These are phyloP conservation scores for Pseudoips prasinana DNA, from an alignment of 2,888 invertebrate species.

Conservation along the genomic window DNA sequence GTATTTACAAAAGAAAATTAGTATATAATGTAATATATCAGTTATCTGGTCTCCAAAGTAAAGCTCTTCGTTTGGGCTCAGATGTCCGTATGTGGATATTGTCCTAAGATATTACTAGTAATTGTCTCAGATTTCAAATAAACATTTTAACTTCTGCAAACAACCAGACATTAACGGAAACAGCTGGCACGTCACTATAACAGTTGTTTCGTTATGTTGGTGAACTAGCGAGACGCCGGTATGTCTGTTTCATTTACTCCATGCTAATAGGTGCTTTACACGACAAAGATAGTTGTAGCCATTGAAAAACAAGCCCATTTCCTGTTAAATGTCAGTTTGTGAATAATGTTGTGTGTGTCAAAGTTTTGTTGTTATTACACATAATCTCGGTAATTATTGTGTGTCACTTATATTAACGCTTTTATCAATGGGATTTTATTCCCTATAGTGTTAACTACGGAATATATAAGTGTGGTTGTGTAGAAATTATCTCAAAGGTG, in stretches of 20 bases:
- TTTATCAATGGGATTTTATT: slow-evolving; percentile 61
- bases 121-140: no score
- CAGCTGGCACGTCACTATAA: slow-evolving; percentile 47
- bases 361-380: slow-evolving; percentile 76
- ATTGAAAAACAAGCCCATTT: slow-evolving; percentile 35
- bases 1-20: no score
- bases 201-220: slow-evolving; percentile 21
- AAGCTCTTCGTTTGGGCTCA: no score
- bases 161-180: slow-evolving; percentile 29
- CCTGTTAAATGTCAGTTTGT: slow-evolving; percentile 56
- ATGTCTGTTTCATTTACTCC: slow-evolving; percentile 35
- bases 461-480: slow-evolving; percentile 34
- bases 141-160: no score
- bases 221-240: slow-evolving; percentile 39
- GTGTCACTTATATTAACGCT: slow-evolving; percentile 38
- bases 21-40: no score
- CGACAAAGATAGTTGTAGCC: slow-evolving; percentile 21
- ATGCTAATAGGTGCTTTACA: slow-evolving; percentile 8
- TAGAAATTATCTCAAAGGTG: slow-evolving; percentile 43
- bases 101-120: no score
- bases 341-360: slow-evolving; percentile 65
- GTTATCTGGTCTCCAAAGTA: no score
- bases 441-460: slow-evolving; percentile 25
- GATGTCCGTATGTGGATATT: no score
- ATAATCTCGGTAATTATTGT: slow-evolving; percentile 51